Evolutionary conservation across 2,797 vertebrate genomes (phyloP).

Genomic region (Ispidina picta): DNA sequence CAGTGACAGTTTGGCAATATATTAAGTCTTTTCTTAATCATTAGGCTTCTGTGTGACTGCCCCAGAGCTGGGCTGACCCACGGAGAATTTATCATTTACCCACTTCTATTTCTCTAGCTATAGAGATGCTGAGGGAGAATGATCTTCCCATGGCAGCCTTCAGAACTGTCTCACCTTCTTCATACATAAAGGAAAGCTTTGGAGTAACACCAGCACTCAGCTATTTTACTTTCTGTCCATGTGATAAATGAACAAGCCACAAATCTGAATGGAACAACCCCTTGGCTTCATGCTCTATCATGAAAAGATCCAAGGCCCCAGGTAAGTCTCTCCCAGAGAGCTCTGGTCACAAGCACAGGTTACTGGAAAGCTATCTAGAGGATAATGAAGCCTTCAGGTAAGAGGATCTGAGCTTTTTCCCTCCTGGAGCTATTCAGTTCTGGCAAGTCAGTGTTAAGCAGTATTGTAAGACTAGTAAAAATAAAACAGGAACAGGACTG

Average conservation of each 20-base stretch:
- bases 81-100: not conserved
- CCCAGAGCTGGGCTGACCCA: not conserved
- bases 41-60: not conserved
- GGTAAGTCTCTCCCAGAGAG: not conserved
- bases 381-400: not conserved
- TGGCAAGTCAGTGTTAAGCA: not conserved
- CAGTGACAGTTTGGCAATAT: constrained; percentile 2
- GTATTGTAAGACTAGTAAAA: not conserved
- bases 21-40: not conserved
- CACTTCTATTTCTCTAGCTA: not conserved
- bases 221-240: not conserved
- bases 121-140: not conserved
- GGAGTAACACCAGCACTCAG: not conserved
- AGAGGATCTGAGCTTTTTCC: not conserved
- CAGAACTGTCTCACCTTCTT: not conserved
- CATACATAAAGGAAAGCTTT: not conserved
- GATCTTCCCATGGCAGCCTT: not conserved
- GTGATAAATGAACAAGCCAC: not conserved
- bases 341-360: not conserved
- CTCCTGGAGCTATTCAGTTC: not conserved
- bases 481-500: not conserved
- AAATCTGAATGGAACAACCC: not conserved
- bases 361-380: not conserved
- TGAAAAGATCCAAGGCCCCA: not conserved
- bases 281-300: not conserved